These are phyloP conservation scores for Engraulis encrasicolus DNA, from an alignment of 2,113 vertebrate species.

Conservation along the genomic window DNA sequence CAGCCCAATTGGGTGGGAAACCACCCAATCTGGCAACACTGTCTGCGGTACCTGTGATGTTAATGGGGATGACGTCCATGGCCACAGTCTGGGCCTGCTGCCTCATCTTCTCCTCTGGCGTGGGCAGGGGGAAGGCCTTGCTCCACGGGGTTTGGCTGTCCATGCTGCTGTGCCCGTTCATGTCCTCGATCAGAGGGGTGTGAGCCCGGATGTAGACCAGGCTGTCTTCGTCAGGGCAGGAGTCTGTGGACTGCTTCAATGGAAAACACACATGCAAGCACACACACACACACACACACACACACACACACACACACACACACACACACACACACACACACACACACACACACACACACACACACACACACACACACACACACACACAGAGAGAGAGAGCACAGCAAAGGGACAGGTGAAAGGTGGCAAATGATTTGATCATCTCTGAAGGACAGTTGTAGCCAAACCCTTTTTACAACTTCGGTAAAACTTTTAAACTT, in stretches of 20 bases:
- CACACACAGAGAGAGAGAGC: not conserved
- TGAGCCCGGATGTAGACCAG: constrained; percentile 76
- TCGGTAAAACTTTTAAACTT: too few relatives aligned
- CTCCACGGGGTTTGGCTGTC: constrained; percentile 82
- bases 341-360: not conserved
- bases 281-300: not conserved
- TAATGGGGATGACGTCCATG: constrained; percentile 90
- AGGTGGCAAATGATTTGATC: not conserved
- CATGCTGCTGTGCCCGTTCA: constrained; percentile 66
- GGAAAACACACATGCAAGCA: constrained; percentile 33
- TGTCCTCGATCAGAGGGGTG: constrained; percentile 78
- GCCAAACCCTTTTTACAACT: too few relatives aligned
- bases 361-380: too few relatives aligned
- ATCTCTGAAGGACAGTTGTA: too few relatives aligned
- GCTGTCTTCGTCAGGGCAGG: constrained; percentile 84
- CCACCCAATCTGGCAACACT: too few relatives aligned
- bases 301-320: not conserved
- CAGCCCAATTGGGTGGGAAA: too few relatives aligned
- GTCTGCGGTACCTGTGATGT: constrained; percentile 84
- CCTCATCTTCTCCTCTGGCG: constrained; percentile 93
- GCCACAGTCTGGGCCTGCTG: constrained; percentile 83
- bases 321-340: constrained; percentile 1
- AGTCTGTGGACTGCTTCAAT: constrained; percentile 83
- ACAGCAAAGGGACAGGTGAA: not conserved
- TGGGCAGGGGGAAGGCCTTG: constrained; percentile 83